Percentiles rank a stretch among this genome's conserved stretches.
Conservation (phyloP, 2,113 vertebrate species). For the Panthera tigris region DNA sequence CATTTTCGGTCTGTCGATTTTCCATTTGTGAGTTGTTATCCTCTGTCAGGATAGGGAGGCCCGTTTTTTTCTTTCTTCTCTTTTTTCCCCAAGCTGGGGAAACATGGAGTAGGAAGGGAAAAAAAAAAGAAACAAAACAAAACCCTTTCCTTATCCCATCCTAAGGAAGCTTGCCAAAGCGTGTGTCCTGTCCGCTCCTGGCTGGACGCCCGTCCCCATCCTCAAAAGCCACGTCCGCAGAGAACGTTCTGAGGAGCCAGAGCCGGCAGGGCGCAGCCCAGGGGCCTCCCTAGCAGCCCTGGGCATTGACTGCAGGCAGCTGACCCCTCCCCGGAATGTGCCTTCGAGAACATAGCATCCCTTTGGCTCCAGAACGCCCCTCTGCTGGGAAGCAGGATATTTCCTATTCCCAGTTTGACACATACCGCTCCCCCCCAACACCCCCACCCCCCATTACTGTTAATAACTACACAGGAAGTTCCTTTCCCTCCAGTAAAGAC, state of each 20-base stretch:
- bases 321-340: neutral
- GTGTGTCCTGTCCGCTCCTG: neutral
- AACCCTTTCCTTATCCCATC: neutral
- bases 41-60: neutral
- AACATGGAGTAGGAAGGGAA: neutral
- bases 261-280: rapidly evolving
- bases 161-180: conserved; percentile 9
- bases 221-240: neutral
- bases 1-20: neutral
- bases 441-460: neutral
- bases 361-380: neutral
- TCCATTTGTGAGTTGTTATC: neutral
- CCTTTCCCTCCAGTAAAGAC: neutral
- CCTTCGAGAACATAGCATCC: neutral
- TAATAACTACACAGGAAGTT: neutral
- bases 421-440: too few relatives aligned
- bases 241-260: neutral
- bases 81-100: neutral
- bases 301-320: neutral
- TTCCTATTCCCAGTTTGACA: neutral
- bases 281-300: neutral
- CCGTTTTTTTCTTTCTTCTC: neutral
- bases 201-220: neutral
- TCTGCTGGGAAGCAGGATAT: conserved; percentile 46
- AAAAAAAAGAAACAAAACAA: neutral